Evolutionary conservation across 2,113 vertebrate genomes (phyloP).

Genomic region (Chrysochloris asiatica): DNA sequence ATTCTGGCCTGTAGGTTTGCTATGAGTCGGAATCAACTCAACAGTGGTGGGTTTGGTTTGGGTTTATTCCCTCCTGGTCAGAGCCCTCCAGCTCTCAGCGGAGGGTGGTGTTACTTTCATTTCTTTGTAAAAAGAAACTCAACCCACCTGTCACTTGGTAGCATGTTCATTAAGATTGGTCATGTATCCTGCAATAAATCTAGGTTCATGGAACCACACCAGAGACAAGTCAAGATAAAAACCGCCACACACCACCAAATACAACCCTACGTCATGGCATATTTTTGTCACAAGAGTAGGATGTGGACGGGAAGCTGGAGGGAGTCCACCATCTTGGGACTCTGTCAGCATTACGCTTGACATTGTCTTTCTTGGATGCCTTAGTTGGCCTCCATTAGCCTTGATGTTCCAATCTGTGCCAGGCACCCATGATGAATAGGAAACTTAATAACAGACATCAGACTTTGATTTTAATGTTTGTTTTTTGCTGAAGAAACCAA

Average conservation of each 20-base stretch:
- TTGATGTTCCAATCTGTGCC: background rate
- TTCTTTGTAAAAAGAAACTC: slow-evolving; percentile 75
- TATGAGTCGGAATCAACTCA: background rate
- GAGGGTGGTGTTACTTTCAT: slow-evolving; percentile 71
- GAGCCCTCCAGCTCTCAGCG: background rate
- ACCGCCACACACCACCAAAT: too few species aligned
- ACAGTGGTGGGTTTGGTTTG: background rate
- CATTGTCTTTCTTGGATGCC: background rate
- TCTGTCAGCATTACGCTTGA: background rate
- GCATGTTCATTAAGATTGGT: background rate
- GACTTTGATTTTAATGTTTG: too few species aligned
- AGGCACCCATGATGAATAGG: too few species aligned
- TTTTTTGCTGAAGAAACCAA: too few species aligned
- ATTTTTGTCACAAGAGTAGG: background rate
- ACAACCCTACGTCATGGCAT: fast-evolving
- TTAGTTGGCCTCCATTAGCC: background rate
- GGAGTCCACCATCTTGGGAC: too few species aligned
- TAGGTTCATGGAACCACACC: background rate
- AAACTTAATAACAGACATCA: too few species aligned
- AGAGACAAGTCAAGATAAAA: background rate
- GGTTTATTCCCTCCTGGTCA: background rate
- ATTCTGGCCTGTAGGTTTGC: background rate
- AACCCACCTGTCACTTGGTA: background rate
- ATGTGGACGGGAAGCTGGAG: background rate
- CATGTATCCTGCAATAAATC: background rate